A percentile compares a stretch with the other conserved stretches of the same genome.
phyloP scores from a whole-genome alignment of 2,797 vertebrate species.

The Cottoperca gobio region DNA sequence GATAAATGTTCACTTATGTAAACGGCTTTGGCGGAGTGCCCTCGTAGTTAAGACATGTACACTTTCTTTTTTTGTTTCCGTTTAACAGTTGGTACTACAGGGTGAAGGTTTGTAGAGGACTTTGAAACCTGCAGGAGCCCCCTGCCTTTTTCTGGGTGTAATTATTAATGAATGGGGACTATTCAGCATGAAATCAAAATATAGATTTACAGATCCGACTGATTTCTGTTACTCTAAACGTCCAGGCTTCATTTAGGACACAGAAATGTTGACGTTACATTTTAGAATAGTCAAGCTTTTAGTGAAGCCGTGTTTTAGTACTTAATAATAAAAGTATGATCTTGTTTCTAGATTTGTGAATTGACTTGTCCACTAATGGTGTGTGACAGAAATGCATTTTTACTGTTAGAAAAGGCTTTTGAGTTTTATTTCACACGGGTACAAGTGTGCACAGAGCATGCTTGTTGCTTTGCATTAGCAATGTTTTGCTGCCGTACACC shows the following conservation, averaged over 20 bases:
- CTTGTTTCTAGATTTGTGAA: background rate
- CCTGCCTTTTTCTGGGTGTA: background rate
- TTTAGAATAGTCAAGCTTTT: background rate
- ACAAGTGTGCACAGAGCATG: background rate
- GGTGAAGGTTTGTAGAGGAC: background rate
- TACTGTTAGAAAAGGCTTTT: background rate
- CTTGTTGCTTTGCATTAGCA: background rate
- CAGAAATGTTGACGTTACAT: no score
- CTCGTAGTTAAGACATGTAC: background rate
- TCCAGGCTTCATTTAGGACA: background rate
- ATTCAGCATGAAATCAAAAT: background rate
- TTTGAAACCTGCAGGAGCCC: background rate
- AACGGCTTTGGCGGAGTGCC: no score
- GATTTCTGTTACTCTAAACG: constrained; percentile 3
- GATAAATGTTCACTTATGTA: no score
- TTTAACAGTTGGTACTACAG: background rate
- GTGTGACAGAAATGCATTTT: background rate
- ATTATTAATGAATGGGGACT: background rate
- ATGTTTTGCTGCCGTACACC: background rate
- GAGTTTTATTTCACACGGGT: background rate
- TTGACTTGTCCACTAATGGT: background rate
- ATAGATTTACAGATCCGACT: background rate
- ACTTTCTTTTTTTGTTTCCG: background rate
- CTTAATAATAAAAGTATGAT: constrained; percentile 17
- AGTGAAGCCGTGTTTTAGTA: background rate